These are phyloP conservation scores for Oenanthe melanoleuca DNA, from an alignment of 2,113 vertebrate genomes.

Conservation along the genomic window DNA sequence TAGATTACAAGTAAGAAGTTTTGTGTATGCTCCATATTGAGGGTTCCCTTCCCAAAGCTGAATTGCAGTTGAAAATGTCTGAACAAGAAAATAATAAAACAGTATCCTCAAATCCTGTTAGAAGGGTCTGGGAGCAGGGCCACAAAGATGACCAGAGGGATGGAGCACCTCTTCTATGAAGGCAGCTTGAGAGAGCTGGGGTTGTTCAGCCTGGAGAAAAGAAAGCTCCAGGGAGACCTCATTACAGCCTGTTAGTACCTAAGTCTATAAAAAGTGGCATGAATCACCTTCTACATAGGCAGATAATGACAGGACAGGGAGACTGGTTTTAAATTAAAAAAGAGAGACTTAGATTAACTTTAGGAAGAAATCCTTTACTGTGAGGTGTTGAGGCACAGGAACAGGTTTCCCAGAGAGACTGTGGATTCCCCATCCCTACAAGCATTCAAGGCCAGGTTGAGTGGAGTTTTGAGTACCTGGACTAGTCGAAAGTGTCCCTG, in stretches of 20 bases:
- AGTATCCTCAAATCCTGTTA: neutral
- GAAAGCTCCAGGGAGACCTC: neutral
- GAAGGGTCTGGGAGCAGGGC: neutral
- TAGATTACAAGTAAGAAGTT: neutral
- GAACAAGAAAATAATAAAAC: neutral
- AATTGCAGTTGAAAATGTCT: neutral
- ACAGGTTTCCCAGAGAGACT: neutral
- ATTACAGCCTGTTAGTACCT: neutral
- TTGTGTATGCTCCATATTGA: neutral
- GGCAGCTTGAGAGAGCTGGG: neutral
- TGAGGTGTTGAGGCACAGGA: neutral
- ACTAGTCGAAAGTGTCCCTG: neutral
- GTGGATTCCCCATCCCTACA: neutral
- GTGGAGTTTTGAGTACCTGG: neutral
- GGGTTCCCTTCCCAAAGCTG: neutral
- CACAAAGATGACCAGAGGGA: neutral
- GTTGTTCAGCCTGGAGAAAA: neutral
- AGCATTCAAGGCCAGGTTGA: neutral
- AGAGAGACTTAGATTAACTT: neutral
- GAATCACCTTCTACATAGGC: neutral
- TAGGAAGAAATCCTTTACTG: neutral
- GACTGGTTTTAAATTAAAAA: neutral
- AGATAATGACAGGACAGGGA: neutral
- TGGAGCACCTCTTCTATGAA: neutral
- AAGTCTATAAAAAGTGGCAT: neutral